phyloP scores from a whole-genome alignment of 2,797 vertebrate genomes.

The Etheostoma nigrum region DNA sequence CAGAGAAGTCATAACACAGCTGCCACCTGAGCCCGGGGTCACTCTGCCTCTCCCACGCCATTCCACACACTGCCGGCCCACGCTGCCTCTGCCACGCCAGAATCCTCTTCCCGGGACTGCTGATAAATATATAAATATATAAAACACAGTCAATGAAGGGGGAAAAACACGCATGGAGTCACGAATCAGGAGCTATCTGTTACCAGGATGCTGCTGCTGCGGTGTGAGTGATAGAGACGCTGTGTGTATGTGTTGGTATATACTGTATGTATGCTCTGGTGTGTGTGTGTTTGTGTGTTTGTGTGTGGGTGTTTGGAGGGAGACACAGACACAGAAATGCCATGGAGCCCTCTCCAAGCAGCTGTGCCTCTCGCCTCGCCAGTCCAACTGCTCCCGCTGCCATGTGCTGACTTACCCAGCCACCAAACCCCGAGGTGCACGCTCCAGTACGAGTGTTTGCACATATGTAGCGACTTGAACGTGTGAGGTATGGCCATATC shows the following conservation, averaged over 20 bases:
- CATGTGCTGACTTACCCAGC: slow-evolving; percentile 74
- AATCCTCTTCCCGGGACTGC: slow-evolving; percentile 76
- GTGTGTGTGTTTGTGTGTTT: slow-evolving; percentile 59
- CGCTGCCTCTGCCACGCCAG: slow-evolving; percentile 56
- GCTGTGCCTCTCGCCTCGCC: slow-evolving; percentile 79
- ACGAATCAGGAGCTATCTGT: slow-evolving; percentile 77
- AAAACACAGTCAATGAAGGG: slow-evolving; percentile 57
- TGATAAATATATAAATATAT: slow-evolving; percentile 75
- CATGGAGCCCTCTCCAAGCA: slow-evolving; percentile 84
- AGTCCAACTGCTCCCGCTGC: slow-evolving; percentile 77
- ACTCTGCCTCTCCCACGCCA: slow-evolving; percentile 80
- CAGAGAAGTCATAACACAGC: slow-evolving; percentile 86
- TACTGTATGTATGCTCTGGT: slow-evolving; percentile 69
- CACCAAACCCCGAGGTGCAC: slow-evolving; percentile 49
- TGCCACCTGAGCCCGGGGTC: slow-evolving; percentile 87
- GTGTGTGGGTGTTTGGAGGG: slow-evolving; percentile 60
- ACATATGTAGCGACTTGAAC: neutral
- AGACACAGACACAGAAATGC: slow-evolving; percentile 81
- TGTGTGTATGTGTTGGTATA: slow-evolving; percentile 74
- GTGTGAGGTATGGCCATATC: neutral
- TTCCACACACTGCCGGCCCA: slow-evolving; percentile 68
- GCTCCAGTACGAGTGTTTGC: neutral
- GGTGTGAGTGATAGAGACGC: slow-evolving; percentile 72
- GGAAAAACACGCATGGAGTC: slow-evolving; percentile 57
- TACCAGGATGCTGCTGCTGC: slow-evolving; percentile 69